Evolutionary conservation across 2,113 vertebrate species (phyloP).

Genomic region (Zosterops hypoxanthus): DNA sequence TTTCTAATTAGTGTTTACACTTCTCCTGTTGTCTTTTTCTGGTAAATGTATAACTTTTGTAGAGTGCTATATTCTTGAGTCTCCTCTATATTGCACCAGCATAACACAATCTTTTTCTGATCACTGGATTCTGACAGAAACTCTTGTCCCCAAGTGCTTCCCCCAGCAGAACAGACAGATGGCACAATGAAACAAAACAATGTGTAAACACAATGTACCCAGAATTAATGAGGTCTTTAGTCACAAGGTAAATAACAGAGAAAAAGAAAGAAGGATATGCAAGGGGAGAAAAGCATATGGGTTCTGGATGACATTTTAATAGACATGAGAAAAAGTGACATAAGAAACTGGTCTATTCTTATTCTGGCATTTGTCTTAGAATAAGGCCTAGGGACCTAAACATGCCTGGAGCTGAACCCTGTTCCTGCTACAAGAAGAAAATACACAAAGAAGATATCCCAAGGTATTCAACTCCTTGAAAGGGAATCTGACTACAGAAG

Average conservation of each 20-base stretch:
- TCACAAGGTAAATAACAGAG: background rate
- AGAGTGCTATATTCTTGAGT: background rate
- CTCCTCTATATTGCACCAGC: background rate
- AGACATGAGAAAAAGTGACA: background rate
- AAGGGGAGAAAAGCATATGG: background rate
- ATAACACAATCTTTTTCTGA: background rate
- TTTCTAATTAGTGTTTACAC: background rate
- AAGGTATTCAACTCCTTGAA: background rate
- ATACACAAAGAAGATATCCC: background rate
- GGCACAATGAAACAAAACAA: background rate
- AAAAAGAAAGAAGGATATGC: background rate
- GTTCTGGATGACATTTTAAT: slow-evolving; percentile 4
- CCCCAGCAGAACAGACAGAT: background rate
- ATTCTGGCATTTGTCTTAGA: background rate
- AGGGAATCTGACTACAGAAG: background rate
- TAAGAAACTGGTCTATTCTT: background rate
- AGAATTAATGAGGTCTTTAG: slow-evolving; percentile 17
- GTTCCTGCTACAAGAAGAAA: background rate
- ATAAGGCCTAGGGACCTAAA: background rate
- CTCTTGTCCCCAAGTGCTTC: background rate
- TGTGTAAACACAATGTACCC: background rate
- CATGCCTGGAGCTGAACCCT: background rate
- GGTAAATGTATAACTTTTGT: background rate
- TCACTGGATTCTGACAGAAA: background rate
- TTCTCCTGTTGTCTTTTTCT: background rate